Conservation (phyloP, 1,140 invertebrate genomes). For the Samia ricini region DNA sequence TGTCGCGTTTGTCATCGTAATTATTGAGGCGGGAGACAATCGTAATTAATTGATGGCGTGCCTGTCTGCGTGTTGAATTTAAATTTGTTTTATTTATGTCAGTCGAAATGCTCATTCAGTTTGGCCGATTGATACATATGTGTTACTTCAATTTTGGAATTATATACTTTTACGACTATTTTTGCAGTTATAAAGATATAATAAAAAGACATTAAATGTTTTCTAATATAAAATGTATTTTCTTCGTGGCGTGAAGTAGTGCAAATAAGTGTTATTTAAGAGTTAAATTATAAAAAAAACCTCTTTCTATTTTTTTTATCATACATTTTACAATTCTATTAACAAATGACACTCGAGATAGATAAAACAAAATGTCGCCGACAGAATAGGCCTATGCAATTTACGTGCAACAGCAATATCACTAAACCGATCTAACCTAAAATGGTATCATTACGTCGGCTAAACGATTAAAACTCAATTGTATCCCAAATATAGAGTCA, state of each 20-base stretch:
- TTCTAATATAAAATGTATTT: too few relatives aligned
- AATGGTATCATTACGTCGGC: slow-evolving; percentile 4
- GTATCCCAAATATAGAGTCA: slow-evolving; percentile 53
- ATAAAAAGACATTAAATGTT: too few relatives aligned
- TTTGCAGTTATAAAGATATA: too few relatives aligned
- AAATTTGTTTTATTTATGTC: slow-evolving; percentile 29
- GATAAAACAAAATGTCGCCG: neutral
- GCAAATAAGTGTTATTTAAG: too few relatives aligned
- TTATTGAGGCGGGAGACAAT: slow-evolving; percentile 29
- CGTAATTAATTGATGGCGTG: slow-evolving; percentile 26
- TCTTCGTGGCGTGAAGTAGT: too few relatives aligned
- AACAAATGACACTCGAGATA: neutral
- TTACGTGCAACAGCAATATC: slow-evolving; percentile 1
- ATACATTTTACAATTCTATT: neutral
- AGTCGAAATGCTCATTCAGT: too few relatives aligned
- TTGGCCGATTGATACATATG: too few relatives aligned
- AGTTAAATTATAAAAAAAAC: too few relatives aligned
- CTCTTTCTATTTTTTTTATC: neutral
- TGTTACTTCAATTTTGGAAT: too few relatives aligned
- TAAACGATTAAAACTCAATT: slow-evolving; percentile 32
- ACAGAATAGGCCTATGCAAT: neutral
- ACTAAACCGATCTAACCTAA: neutral
- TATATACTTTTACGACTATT: too few relatives aligned
- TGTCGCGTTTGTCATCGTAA: slow-evolving; percentile 20
- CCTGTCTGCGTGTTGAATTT: slow-evolving; percentile 24